Conservation (phyloP, 2,888 invertebrate species). For the Choreutis nemorana region DNA sequence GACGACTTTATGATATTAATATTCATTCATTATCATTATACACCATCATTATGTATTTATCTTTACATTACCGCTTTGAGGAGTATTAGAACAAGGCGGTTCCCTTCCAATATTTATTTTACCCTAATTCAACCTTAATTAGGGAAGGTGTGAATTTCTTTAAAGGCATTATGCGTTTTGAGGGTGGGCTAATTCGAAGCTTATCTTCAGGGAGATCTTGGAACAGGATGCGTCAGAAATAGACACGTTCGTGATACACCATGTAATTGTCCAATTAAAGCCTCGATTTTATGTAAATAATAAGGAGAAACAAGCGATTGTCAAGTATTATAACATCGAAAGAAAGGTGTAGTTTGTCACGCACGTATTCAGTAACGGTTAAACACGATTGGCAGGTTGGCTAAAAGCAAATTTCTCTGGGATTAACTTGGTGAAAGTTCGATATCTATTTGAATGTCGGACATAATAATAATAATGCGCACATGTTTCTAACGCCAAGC, state of each 20-base stretch:
- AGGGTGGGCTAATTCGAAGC: slow-evolving; percentile 43
- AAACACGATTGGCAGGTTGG: not conserved
- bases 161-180: slow-evolving; percentile 37
- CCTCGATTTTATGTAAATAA: slow-evolving; percentile 55
- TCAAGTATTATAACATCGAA: slow-evolving; percentile 10
- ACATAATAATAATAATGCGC: no score
- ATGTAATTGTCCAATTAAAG: slow-evolving; percentile 62
- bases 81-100: slow-evolving; percentile 26
- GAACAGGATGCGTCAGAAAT: slow-evolving; percentile 45
- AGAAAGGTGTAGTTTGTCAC: slow-evolving; percentile 17
- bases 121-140: slow-evolving; percentile 54
- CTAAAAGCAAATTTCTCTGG: not conserved
- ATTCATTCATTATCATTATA: slow-evolving; percentile 29
- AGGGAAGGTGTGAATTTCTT: slow-evolving; percentile 61
- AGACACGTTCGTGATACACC: slow-evolving; percentile 38
- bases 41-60: slow-evolving; percentile 43
- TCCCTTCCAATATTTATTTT: slow-evolving; percentile 46
- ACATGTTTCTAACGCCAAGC: no score
- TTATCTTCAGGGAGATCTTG: slow-evolving; percentile 45
- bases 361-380: not conserved
- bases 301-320: slow-evolving; percentile 13
- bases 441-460: no score
- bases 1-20: slow-evolving; percentile 19
- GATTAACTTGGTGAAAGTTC: slow-evolving; percentile 1
- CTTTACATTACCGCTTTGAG: slow-evolving; percentile 25